Evolutionary conservation across 2,888 invertebrate genomes (phyloP).

Genomic region (Cephus nigrinus): DNA sequence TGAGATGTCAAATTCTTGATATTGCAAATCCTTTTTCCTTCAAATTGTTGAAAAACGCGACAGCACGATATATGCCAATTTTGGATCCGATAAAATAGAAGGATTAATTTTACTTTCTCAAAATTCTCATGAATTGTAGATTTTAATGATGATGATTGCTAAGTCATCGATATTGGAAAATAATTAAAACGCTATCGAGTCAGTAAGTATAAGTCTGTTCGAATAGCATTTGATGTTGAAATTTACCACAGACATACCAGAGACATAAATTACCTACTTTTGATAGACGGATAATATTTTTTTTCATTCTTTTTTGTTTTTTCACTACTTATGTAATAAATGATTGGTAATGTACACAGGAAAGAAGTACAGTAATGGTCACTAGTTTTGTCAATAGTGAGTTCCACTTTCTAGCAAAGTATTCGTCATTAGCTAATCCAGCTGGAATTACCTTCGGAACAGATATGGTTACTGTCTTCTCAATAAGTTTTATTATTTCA

Average conservation of each 20-base stretch:
- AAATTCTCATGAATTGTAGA: neutral
- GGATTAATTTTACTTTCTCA: neutral
- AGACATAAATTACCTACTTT: neutral
- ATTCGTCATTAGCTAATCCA: neutral
- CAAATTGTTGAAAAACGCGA: neutral
- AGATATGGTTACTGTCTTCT: neutral
- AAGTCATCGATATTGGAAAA: no score
- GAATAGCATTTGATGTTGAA: neutral
- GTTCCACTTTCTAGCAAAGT: neutral
- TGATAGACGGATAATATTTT: neutral
- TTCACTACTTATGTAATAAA: neutral
- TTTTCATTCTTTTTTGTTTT: neutral
- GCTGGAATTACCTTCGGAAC: neutral
- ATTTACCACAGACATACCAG: neutral
- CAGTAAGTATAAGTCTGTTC: neutral
- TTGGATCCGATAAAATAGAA: neutral
- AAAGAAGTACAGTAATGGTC: neutral
- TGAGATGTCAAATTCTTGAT: neutral
- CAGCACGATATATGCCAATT: neutral
- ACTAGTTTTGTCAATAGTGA: neutral
- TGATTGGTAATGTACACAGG: neutral
- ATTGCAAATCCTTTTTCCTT: neutral
- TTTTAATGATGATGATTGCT: neutral
- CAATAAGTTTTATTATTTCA: neutral
- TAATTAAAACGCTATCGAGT: no score